Base-by-base conservation (phyloP, 2,888 invertebrate species). In the Tetropium fuscum region DNA sequence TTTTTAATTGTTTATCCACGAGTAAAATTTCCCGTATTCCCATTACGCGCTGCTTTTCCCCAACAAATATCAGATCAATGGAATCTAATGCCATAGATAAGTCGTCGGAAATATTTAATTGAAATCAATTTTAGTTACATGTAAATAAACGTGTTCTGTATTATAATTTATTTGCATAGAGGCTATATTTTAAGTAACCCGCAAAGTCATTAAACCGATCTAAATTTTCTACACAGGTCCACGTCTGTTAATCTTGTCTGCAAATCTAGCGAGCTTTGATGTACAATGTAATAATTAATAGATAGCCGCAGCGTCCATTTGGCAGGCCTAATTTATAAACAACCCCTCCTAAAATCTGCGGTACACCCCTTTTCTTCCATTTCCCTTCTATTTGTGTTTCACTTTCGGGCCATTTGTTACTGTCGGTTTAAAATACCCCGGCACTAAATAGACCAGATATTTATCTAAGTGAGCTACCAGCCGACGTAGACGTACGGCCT, bases 391-490 rank as follows among this genome's bases (percentile, higher is more conserved):
- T 48, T 48, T 36, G 22, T 36, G 36, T 48, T 48, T 22, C 36
- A 48, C 15, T 48, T 36, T 36, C 36, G n/a, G 10, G 19, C 34
- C 40, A 38, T 51, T 40, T 22, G 40, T 51, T 22, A 18, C 51
- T 19, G 51, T 38, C 27, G 8, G 40, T 18, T 38, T 40, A 34
- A 51, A 51, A 40, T 51, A 18, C 40, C 20, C 36, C 40, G 7
- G 8, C 40, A 25, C 40, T 51, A 51, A 51, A 51, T 51, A 51
- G 51, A 51, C 25, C 27, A 11, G 6, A 27, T 25, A 51, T 51
- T 25, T 38, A 40, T 27, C 18, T 34, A 18, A 40, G 27, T 11
- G 22, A 19, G 48, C 27, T 22, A 16, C 49, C 27, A 36, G n/a
- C 5, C 38, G 8, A 10, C 13, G 51, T 19, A 51, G 27, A 27